Conservation (phyloP, 2,888 invertebrate species). For the Drosophila helvetica region DNA sequence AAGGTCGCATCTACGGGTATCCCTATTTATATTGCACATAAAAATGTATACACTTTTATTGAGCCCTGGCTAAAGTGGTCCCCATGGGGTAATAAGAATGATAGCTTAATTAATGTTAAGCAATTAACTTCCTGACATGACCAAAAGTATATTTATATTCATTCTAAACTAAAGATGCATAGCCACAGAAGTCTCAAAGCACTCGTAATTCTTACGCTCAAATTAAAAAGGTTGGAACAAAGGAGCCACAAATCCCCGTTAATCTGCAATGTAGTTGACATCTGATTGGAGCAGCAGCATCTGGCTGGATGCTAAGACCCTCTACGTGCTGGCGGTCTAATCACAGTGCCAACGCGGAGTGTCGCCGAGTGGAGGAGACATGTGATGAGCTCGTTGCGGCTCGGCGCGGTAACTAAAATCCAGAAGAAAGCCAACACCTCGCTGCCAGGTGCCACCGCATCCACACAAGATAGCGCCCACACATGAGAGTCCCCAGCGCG, state of each 20-base stretch:
- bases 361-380: constrained; percentile 8
- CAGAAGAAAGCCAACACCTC: too few species aligned
- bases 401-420: too few species aligned
- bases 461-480: not conserved
- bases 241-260: constrained; percentile 40
- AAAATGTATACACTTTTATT: too few species aligned
- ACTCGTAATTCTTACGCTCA: constrained; percentile 18
- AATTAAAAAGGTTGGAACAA: constrained; percentile 13
- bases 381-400: too few species aligned
- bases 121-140: too few species aligned
- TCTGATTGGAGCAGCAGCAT: constrained; percentile 56
- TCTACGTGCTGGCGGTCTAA: constrained; percentile 43
- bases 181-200: constrained; percentile 1
- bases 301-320: constrained; percentile 39
- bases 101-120: too few species aligned
- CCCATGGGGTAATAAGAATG: too few species aligned
- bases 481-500: not conserved
- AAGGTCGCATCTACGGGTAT: constrained; percentile 19
- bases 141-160: too few species aligned
- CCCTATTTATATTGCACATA: too few species aligned
- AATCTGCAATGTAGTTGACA: too few species aligned
- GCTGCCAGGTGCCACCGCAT: constrained; percentile 28
- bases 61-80: too few species aligned
- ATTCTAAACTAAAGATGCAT: constrained; percentile 13
- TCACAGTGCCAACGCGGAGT: constrained; percentile 28